phyloP scores from a whole-genome alignment of 2,113 vertebrate species.

The Dissostichus mawsoni region DNA sequence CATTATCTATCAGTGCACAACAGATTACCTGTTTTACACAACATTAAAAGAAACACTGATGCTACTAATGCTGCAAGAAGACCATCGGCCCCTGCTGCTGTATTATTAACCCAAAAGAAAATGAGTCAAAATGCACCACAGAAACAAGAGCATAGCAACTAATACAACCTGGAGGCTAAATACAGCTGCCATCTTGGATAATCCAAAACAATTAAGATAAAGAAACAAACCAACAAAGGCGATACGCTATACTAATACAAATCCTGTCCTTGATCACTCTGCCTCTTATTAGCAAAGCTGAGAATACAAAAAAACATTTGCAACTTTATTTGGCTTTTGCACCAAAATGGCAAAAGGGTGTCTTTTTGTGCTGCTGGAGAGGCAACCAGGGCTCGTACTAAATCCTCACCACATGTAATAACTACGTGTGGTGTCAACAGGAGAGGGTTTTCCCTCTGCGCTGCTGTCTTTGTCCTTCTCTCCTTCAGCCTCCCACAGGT shows the following conservation, averaged over 20 bases:
- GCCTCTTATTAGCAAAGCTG: constrained; percentile 92
- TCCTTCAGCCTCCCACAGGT: constrained; percentile 95
- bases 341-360: constrained; percentile 88
- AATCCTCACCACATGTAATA: constrained; percentile 98
- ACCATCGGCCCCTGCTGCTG: constrained; percentile 62
- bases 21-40: constrained; percentile 82
- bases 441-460: constrained; percentile 90
- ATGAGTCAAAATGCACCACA: constrained; percentile 81
- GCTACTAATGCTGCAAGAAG: constrained; percentile 74
- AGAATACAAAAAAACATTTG: constrained; percentile 86
- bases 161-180: constrained; percentile 85
- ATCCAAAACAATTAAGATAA: constrained; percentile 75
- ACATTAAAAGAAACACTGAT: constrained; percentile 76
- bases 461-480: constrained; percentile 96
- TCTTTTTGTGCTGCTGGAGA: constrained; percentile 78
- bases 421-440: constrained; percentile 98
- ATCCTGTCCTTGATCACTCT: constrained; percentile 84
- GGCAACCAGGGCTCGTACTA: constrained; percentile 83
- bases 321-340: constrained; percentile 86
- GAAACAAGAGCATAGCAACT: constrained; percentile 87
- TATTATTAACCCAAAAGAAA: constrained; percentile 74
- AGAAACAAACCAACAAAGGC: constrained; percentile 79
- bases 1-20: constrained; percentile 82
- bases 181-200: constrained; percentile 86
- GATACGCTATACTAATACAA: constrained; percentile 94